Evolutionary conservation across 2,113 vertebrate species (phyloP), one percentile per base, ranked within the genome.

Genomic region (Osmerus eperlanus): DNA sequence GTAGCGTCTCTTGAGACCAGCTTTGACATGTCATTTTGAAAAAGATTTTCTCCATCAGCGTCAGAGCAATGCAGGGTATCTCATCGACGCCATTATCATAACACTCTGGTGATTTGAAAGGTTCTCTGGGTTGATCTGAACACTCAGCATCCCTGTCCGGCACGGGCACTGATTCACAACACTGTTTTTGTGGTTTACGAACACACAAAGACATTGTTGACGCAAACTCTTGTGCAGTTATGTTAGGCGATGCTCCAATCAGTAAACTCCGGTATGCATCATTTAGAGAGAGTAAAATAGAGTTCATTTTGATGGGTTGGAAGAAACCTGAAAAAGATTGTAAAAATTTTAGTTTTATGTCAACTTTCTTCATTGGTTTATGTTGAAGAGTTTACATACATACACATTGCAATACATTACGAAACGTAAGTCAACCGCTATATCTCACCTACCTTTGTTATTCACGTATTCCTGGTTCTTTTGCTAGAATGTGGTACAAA

Each of bases 31-130:
- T 36, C 60, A 86, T 53, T 3, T 79, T 88, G 19, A 70, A 78
- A 29, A 78, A 36, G 61, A 96, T 81, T 84, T 88, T 90, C 51
- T 80, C 82, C 72, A 95, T 76, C 71, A 96, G 84, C 3, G 92
- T 93, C 80, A 97, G 47, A 67, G 91, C 89, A 41, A 96, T 79
- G 52, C 93, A 89, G 2, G 3, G 74, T 12, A 89, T 73, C 28
- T 95, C 94, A 16, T 51, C 73, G 0, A 4, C 32, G 65, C 18
- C 3, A 0, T 53, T 9, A 23, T 15, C 21, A 32, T n/a, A 23
- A 62, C 16, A 15, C 7, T 62, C 13, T 12, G 14, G 29, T n/a
- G 9, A 60, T 9, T 8, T 21, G 19, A 11, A 12, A 29, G 16
- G 62, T 32, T 64, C 29, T 64, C 25, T 64, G 28, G 3, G 23